Evolutionary conservation across 2,888 invertebrate species (phyloP).

Genomic region (Tetragonisca angustula): DNA sequence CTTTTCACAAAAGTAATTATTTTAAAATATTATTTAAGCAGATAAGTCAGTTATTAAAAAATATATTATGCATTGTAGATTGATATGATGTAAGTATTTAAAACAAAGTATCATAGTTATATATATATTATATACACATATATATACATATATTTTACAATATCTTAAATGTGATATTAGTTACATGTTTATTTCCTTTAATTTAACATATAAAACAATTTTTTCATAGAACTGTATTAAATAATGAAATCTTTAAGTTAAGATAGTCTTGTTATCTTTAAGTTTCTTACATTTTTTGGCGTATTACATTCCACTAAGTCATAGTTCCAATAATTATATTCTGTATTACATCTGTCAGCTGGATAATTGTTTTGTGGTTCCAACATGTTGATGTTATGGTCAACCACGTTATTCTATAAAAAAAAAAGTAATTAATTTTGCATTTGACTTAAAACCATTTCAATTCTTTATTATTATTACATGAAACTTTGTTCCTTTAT

Average conservation of each 20-base stretch:
- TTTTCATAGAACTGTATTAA: not conserved
- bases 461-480: not conserved
- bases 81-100: not conserved
- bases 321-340: constrained; percentile 81
- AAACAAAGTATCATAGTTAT: not conserved
- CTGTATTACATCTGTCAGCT: constrained; percentile 73
- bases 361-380: constrained; percentile 78
- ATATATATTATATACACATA: not conserved
- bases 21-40: not conserved
- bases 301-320: constrained; percentile 70
- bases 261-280: not conserved
- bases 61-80: not conserved
- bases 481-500: not conserved
- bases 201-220: too few species aligned
- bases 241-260: not conserved
- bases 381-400: constrained; percentile 79
- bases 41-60: not conserved
- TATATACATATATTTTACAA: not conserved
- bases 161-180: not conserved
- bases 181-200: not conserved
- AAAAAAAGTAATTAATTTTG: constrained; percentile 26
- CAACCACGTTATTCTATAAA: constrained; percentile 68
- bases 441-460: not conserved
- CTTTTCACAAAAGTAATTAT: constrained; percentile 2
- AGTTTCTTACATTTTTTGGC: constrained; percentile 62